phyloP scores from a whole-genome alignment of 2,113 vertebrate species.

The Butastur rufipennis region DNA sequence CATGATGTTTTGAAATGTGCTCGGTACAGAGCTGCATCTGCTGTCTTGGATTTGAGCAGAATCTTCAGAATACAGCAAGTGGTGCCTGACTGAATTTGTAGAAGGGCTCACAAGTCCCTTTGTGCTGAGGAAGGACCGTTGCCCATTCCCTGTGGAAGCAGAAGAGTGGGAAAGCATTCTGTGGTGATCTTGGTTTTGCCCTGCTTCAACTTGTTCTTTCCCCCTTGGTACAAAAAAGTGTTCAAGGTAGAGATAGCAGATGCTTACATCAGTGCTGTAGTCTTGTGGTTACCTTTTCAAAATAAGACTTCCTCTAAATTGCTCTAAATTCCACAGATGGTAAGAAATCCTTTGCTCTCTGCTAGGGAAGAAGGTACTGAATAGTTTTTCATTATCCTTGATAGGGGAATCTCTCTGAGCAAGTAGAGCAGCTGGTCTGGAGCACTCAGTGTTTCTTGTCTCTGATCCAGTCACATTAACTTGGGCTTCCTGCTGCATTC shows the following conservation, averaged over 20 bases:
- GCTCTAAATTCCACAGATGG: background rate
- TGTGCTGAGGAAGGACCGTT: background rate
- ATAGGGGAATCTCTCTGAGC: background rate
- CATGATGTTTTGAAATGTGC: background rate
- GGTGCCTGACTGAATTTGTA: background rate
- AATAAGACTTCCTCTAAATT: background rate
- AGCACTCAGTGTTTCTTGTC: background rate
- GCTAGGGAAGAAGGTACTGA: background rate
- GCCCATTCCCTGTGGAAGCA: background rate
- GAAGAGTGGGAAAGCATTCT: background rate
- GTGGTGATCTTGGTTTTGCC: background rate
- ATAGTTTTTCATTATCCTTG: background rate
- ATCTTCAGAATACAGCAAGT: background rate
- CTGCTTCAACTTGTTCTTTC: background rate
- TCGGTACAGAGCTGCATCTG: background rate
- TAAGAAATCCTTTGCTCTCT: background rate
- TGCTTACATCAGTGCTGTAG: background rate
- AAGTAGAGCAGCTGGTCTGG: slow-evolving; percentile 6
- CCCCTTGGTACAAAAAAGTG: background rate
- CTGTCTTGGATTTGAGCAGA: background rate
- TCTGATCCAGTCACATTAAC: background rate
- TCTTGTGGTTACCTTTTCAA: background rate
- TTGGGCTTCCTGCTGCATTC: slow-evolving; percentile 16
- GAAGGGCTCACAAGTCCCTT: background rate
- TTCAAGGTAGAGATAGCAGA: background rate